Base-by-base conservation (phyloP, 2,888 invertebrate species). In the Pyrrhosoma nymphula region DNA sequence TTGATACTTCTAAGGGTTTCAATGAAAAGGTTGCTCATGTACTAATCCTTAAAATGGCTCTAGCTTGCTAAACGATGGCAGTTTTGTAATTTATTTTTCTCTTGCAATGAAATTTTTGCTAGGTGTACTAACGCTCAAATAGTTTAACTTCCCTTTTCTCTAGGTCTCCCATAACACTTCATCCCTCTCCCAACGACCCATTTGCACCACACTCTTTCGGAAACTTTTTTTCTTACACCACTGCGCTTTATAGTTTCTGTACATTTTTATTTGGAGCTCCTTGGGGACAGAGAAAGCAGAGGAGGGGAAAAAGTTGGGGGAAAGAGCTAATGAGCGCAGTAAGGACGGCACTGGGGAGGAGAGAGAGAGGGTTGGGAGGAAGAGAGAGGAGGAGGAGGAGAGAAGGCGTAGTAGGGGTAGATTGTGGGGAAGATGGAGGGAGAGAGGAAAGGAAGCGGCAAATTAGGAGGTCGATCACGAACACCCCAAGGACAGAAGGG, bases 401-500 rank as follows among this genome's bases (percentile, higher is more conserved):
- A 69, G n/a, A 69, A 69, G 8, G 23, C 23, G 23, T 23, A 63
- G 63, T 0, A 63, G 23, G 2, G 20, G 20, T 18, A 23, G 63
- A 23, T 0, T 23, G 63, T 26, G n/a, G 8, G 69, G 26, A 10
- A 26, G n/a, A 69, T 0, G n/a, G 26, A n/a, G 69, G 14, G 20
- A 26, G 18, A 10, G 10, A 26, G 69, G 69, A 69, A n/a, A n/a
- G 69, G 26, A 69, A 69, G 82, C 35, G 82, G 82, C 82, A 82
- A 82, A 82, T 82, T 82, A 35, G 82, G 35, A 82, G 35, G 82
- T 69, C 26, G 69, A 69, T 69, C 69, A 69, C 69, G 82, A 35
- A 82, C 82, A 82, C 82, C 82, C 82, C 35, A 35, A 69, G 26
- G 69, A 69, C 69, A 69, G 69, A 69, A 82, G 82, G 82, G 82